Conservation (phyloP, 2,888 invertebrate genomes). For the Parthenolecanium corni region DNA sequence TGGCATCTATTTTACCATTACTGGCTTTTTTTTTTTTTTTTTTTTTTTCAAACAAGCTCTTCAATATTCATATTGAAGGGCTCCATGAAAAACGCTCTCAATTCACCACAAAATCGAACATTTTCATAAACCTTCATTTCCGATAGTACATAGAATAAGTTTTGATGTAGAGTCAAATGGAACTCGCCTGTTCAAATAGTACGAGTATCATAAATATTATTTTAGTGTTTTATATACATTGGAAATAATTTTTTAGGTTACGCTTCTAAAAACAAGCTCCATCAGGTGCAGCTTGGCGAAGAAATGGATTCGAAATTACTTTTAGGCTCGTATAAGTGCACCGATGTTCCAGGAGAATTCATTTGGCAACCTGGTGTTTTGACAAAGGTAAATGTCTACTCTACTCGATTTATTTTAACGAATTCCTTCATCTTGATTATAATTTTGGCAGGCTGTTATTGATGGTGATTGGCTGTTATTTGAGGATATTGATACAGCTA, state of each 20-base stretch:
- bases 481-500: constrained; percentile 91
- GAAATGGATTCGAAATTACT: constrained; percentile 93
- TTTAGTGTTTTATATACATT: no score
- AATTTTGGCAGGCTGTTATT: constrained; percentile 54
- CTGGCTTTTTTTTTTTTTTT: no score
- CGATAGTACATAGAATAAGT: no score
- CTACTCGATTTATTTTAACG: neutral
- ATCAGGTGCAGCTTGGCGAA: constrained; percentile 89
- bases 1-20: no score
- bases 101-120: no score
- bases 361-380: constrained; percentile 91
- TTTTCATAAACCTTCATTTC: no score
- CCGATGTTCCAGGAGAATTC: constrained; percentile 95
- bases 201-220: no score
- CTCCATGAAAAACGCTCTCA: no score
- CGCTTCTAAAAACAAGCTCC: constrained; percentile 43
- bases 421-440: neutral
- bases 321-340: constrained; percentile 84
- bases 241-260: constrained; percentile 35
- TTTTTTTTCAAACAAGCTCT: neutral
- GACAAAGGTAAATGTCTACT: constrained; percentile 49
- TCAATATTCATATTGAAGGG: no score
- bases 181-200: no score
- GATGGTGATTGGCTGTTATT: constrained; percentile 83
- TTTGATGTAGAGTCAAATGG: no score